Evolutionary conservation across 2,113 vertebrate genomes (phyloP), one percentile per base, ranked within the genome.

Genomic region (Petroica traversi): DNA sequence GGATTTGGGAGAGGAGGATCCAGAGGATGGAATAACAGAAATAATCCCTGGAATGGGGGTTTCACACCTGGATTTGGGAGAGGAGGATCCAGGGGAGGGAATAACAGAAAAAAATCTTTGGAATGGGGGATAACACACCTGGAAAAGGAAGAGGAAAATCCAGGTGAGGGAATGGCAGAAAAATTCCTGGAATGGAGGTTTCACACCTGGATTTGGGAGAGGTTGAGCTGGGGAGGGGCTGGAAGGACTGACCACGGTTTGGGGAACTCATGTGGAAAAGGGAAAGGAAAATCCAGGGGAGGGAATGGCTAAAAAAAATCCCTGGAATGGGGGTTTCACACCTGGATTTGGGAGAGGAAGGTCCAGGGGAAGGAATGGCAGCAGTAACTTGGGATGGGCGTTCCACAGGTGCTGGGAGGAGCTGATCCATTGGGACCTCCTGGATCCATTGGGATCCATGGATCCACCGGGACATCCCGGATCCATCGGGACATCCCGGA

Each of bases 11-110:
- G 4, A 5, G 14, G 34, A 28, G 1, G 7, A 36, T 29, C 66
- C n/a, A 68, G n/a, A n/a, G 2, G 2, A 68, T 6, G 1, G 7
- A 0, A 29, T 7, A 17, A 8, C 43, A 67, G 45, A 7, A 67
- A 29, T 23, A 11, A 46, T 5, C 4, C n/a, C 25, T 4, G 18
- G n/a, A 1, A 36, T 29, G n/a, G 9, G 23, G 11, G 1, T 36
- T 28, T 5, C 45, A 29, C 38, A 74, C 8, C 19, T 34, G 71
- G 33, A 57, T 2, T 8, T 4, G 5, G 61, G 31, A 78, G 3
- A 46, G 49, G 26, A 28, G 1, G 6, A 31, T 69, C 46, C 19
- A 31, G n/a, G 26, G 5, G 7, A 36, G 33, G 5, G 17, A 2
- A 36, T 15, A 9, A 16, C 33, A 46, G 23, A 3, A 67, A 67